These are phyloP conservation scores for Eurytoma californica DNA, from an alignment of 2,888 invertebrate species.

Conservation along the genomic window DNA sequence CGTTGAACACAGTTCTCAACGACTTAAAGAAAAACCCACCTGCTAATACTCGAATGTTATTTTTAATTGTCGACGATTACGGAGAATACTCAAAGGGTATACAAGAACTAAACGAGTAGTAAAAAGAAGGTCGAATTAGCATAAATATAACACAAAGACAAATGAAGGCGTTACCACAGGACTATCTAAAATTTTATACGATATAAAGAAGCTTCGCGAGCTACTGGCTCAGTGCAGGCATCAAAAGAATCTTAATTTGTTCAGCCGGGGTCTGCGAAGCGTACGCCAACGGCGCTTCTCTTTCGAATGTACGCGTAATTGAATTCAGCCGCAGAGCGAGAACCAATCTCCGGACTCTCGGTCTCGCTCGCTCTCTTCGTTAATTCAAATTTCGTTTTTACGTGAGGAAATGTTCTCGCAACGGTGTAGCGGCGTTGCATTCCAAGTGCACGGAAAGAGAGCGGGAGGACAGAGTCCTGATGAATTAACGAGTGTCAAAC, in stretches of 20 bases:
- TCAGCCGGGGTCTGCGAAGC: not conserved
- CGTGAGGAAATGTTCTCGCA: constrained; percentile 49
- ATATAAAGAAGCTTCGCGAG: constrained; percentile 34
- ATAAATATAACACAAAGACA: constrained; percentile 28
- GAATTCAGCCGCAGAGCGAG: constrained; percentile 49
- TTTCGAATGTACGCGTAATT: constrained; percentile 48
- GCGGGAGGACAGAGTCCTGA: constrained; percentile 32
- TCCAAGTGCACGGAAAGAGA: constrained; percentile 23
- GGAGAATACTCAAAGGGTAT: not conserved
- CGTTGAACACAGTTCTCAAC: not conserved
- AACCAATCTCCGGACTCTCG: constrained; percentile 45
- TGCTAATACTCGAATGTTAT: constrained; percentile 19
- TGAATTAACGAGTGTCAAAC: constrained; percentile 53
- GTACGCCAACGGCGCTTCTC: constrained; percentile 31
- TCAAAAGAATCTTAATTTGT: constrained; percentile 54
- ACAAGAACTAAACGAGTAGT: not conserved
- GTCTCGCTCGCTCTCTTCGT: constrained; percentile 33
- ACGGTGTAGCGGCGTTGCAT: constrained; percentile 43
- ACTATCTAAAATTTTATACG: constrained; percentile 37
- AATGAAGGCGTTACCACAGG: constrained; percentile 44
- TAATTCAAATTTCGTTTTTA: constrained; percentile 55
- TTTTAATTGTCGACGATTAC: constrained; percentile 21
- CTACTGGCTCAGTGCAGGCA: constrained; percentile 30
- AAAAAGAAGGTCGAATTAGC: constrained; percentile 34
- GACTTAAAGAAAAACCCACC: not conserved